Percentiles rank a stretch among this genome's conserved stretches.
These are phyloP conservation scores for Micromesistius poutassou DNA, from an alignment of 2,797 vertebrate species.

Conservation along the genomic window DNA sequence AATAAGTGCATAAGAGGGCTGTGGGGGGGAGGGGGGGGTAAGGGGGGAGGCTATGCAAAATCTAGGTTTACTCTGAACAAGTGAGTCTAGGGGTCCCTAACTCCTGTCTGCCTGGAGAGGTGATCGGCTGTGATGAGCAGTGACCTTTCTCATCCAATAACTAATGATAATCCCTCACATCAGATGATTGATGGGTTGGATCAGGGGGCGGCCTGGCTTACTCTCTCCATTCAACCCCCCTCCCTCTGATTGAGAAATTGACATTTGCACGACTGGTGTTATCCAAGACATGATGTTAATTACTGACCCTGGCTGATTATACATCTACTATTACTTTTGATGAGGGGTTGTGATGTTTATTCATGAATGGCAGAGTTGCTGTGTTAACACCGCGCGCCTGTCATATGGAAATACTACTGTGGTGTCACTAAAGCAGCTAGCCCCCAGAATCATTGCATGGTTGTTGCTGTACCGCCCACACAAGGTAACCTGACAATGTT, in stretches of 20 bases:
- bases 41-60: too few species aligned
- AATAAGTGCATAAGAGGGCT: too few species aligned
- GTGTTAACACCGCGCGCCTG: background rate
- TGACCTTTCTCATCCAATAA: background rate
- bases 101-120: too few species aligned
- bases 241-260: background rate
- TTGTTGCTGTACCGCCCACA: background rate
- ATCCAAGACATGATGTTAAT: background rate
- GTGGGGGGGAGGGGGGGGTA: too few species aligned
- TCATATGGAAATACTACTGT: background rate
- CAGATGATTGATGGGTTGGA: background rate
- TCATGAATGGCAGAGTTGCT: background rate
- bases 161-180: background rate
- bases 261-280: background rate
- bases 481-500: background rate
- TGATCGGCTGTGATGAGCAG: background rate
- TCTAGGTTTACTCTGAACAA: too few species aligned
- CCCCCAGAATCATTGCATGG: background rate
- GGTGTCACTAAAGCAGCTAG: too few species aligned
- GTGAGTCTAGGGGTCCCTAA: too few species aligned
- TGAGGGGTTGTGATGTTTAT: background rate
- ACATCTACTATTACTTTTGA: background rate
- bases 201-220: background rate
- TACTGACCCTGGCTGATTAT: background rate
- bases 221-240: background rate